A percentile compares a stretch with the other conserved stretches of the same genome.
These are phyloP conservation scores for Hesperophylax magnus DNA, from an alignment of 1,140 invertebrate genomes.

Conservation along the genomic window DNA sequence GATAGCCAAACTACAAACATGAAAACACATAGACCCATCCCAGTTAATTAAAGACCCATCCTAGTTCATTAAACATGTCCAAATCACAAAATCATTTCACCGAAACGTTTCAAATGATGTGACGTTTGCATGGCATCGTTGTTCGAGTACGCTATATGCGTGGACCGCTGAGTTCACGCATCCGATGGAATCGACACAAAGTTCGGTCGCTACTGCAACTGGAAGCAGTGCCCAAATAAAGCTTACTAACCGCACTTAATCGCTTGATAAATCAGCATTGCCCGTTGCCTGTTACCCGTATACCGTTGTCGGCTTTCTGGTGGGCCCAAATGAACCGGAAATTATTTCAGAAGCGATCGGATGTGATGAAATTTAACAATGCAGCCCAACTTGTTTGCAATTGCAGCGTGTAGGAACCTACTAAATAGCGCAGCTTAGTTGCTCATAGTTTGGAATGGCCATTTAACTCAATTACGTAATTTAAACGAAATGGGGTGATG, in stretches of 20 bases:
- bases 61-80: too few species aligned
- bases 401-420: neutral
- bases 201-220: slow-evolving; percentile 3
- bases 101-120: too few species aligned
- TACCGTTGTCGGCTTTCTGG: slow-evolving; percentile 45
- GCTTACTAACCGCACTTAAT: slow-evolving; percentile 55
- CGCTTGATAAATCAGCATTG: slow-evolving; percentile 51
- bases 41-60: too few species aligned
- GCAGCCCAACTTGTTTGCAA: slow-evolving; percentile 14
- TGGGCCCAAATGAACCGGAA: slow-evolving; percentile 52
- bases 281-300: slow-evolving; percentile 17
- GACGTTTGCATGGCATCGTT: too few species aligned
- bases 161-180: neutral
- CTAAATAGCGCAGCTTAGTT: slow-evolving; percentile 4
- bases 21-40: too few species aligned
- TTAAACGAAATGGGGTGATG: too few species aligned
- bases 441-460: slow-evolving; percentile 15
- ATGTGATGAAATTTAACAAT: slow-evolving; percentile 46
- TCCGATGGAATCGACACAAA: neutral
- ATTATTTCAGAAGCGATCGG: slow-evolving; percentile 52
- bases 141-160: too few species aligned
- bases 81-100: too few species aligned
- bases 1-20: too few species aligned
- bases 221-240: slow-evolving; percentile 44
- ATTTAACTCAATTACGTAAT: slow-evolving; percentile 5